A percentile compares a stretch with the other conserved stretches of the same genome.
Conservation (phyloP, 2,888 invertebrate genomes). For the Suillia variegata region DNA sequence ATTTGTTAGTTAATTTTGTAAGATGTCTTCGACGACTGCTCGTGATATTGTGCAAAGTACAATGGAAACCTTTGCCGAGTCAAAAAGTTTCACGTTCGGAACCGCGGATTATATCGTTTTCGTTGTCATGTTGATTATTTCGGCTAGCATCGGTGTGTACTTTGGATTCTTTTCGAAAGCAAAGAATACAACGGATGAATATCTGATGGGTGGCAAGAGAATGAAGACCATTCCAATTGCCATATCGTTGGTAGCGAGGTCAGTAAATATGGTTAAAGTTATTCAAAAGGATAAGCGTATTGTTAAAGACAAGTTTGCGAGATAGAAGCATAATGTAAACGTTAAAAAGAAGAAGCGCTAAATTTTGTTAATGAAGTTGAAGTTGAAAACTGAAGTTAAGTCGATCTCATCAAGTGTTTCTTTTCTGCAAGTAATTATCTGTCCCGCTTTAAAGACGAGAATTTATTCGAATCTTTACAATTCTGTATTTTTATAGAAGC, state of each 20-base stretch:
- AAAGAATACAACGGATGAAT: conserved; percentile 64
- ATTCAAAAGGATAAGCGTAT: neutral
- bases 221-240: conserved; percentile 68
- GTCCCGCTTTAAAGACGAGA: no score
- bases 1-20: no score
- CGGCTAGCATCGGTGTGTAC: conserved; percentile 66
- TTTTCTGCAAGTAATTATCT: no score
- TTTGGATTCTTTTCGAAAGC: conserved; percentile 64
- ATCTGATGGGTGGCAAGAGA: conserved; percentile 65
- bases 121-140: conserved; percentile 62
- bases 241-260: conserved; percentile 67
- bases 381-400: no score
- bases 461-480: no score
- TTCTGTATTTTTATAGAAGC: no score
- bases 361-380: neutral
- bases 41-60: no score
- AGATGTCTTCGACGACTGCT: no score
- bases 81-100: conserved; percentile 43
- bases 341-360: neutral
- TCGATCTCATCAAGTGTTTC: no score
- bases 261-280: no score
- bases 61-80: no score
- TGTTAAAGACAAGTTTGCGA: neutral
- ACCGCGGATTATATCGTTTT: conserved; percentile 66
- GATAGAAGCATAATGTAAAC: no score